Evolutionary conservation across 2,888 invertebrate genomes (phyloP), one percentile per base, ranked within the genome.

Genomic region (Steinernema hermaphroditum): DNA sequence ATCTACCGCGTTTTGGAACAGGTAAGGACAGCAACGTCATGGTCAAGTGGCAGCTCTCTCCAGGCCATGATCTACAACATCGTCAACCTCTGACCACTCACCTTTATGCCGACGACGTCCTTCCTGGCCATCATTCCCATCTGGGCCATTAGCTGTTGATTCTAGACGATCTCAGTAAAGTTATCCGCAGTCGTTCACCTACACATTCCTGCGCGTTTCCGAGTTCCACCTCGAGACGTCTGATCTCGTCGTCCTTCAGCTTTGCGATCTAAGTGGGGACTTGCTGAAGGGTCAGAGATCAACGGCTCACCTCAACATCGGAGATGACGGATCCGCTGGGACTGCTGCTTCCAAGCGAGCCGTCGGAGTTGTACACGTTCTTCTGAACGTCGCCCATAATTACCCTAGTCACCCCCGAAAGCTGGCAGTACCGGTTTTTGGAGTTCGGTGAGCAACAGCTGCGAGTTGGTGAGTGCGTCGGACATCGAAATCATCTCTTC

Each of bases 1-100:
- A 72, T 85, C 8, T 85, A 84, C 72, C 75, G 85, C 54, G 83
- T 86, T 9, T 74, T 85, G 24, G 85, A 85, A 71, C 85, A 85
- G 79, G 83, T 80, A 24, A 72, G 68, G 34, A n/a, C 24, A 41
- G 46, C 41, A n/a, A 62, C 62, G 62, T 32, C 43, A 41, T 12
- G 27, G 27, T 22, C 24, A 22, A 19, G 16, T 27, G 27, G 6
- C 32, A 62, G 12, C 1, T 19, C 62, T 29, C 29, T 62, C 27
- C n/a, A 62, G 62, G 62, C 62, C 27, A 62, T 62, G 32, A 62
- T 62, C 32, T 62, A 32, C 62, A 62, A 62, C 62, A 62, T 62
- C 24, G 62, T 62, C 29, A 62, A 62, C 62, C 32, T 29, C 62
- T 62, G 50, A 37, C 19, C 14, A 74, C 71, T 50, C 49, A 80